Conservation (phyloP, 2,888 invertebrate genomes). For the Carabus problematicus region DNA sequence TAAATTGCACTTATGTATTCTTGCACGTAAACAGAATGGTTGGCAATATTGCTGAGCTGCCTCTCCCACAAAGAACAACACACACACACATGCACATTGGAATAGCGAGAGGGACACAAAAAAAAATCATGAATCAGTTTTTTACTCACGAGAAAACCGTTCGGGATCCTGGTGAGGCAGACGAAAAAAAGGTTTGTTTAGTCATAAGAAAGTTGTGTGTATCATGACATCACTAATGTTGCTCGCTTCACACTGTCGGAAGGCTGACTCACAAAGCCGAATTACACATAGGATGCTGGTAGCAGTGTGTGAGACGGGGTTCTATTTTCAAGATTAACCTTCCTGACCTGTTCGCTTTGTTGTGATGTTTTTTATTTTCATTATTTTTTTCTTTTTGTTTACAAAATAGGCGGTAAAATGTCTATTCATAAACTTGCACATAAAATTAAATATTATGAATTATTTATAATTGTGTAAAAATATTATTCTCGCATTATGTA, state of each 20-base stretch:
- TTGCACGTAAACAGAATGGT: background rate
- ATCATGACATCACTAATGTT: slow-evolving; percentile 27
- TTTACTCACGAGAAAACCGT: slow-evolving; percentile 25
- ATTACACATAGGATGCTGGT: slow-evolving; percentile 5
- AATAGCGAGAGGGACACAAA: background rate
- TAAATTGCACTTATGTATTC: slow-evolving; percentile 19
- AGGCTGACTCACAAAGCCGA: slow-evolving; percentile 27
- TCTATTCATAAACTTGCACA: too few relatives aligned
- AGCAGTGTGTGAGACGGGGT: slow-evolving; percentile 1
- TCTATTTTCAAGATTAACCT: slow-evolving; percentile 1
- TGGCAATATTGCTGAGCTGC: too few relatives aligned
- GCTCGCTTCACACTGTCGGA: slow-evolving; percentile 5
- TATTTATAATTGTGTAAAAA: too few relatives aligned
- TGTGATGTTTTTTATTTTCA: too few relatives aligned
- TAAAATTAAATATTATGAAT: too few relatives aligned
- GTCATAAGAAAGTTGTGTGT: slow-evolving; percentile 29
- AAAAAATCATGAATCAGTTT: slow-evolving; percentile 31
- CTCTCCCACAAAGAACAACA: too few relatives aligned
- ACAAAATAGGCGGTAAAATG: too few relatives aligned
- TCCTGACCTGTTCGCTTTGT: too few relatives aligned
- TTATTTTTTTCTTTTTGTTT: too few relatives aligned
- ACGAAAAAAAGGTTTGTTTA: slow-evolving; percentile 17
- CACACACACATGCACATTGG: too few relatives aligned
- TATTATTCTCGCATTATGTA: too few relatives aligned
- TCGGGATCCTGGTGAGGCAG: slow-evolving; percentile 23